Percentiles rank a stretch among this genome's conserved stretches.
Evolutionary conservation across 53 echinoderm and acorn worm genomes (phyloP).

Genomic region (Patiria pectinifera): DNA sequence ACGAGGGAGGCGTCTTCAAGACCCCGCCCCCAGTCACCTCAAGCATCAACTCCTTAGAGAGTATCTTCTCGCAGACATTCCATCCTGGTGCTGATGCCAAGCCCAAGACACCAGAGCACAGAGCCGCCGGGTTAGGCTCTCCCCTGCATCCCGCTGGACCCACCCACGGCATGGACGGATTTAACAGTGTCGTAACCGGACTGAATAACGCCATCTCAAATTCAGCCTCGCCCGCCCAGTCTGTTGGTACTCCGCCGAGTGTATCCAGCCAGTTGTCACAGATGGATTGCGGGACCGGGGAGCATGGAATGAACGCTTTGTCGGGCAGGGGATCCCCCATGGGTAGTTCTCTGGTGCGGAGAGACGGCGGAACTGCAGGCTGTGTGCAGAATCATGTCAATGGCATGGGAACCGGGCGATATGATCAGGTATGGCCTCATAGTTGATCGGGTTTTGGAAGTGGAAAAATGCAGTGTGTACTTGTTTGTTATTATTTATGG

Average conservation of each 20-base stretch:
- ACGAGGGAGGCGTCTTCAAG: conserved; percentile 73
- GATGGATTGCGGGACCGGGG: conserved; percentile 20
- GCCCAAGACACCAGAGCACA: conserved; percentile 38
- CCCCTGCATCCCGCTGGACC: conserved; percentile 23
- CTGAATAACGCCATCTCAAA: conserved; percentile 39
- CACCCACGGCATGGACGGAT: conserved; percentile 31
- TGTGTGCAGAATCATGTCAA: conserved; percentile 70
- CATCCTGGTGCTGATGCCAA: conserved; percentile 67
- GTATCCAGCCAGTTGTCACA: conserved; percentile 38
- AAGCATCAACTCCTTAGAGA: conserved; percentile 62
- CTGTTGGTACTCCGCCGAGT: conserved; percentile 19
- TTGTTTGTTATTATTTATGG: too few relatives aligned
- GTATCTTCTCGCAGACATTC: conserved; percentile 75
- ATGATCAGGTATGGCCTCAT: conserved; percentile 68
- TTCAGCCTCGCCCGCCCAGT: conserved; percentile 38
- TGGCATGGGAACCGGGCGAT: conserved; percentile 57
- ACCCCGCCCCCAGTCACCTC: conserved; percentile 81
- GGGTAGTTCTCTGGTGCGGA: background rate
- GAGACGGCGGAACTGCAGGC: background rate
- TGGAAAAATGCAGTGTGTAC: too few relatives aligned
- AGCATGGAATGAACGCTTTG: conserved; percentile 34
- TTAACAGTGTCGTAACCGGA: conserved; percentile 34
- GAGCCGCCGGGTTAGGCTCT: conserved; percentile 35
- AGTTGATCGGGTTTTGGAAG: background rate
- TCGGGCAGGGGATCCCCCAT: conserved; percentile 12